phyloP scores from a whole-genome alignment of 2,888 invertebrate genomes.

The Cetonia aurata region DNA sequence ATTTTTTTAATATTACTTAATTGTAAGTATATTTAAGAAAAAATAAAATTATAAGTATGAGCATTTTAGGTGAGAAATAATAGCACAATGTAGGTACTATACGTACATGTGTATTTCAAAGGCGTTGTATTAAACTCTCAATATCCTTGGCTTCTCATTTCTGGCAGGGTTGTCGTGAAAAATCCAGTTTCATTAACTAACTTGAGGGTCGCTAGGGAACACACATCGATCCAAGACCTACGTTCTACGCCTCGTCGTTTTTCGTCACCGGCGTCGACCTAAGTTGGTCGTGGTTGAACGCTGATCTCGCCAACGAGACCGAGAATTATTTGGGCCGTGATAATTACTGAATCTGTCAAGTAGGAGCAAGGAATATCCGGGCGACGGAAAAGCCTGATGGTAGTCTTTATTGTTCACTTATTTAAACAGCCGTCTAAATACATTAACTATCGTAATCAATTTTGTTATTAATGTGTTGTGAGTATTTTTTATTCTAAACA shows the following conservation, averaged over 20 bases:
- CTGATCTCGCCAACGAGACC: slow-evolving; percentile 30
- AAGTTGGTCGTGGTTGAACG: slow-evolving; percentile 36
- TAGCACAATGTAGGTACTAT: too few relatives aligned
- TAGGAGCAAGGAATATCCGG: slow-evolving; percentile 27
- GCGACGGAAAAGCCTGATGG: background rate
- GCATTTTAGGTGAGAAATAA: too few relatives aligned
- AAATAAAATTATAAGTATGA: too few relatives aligned
- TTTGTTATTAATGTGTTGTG: too few relatives aligned
- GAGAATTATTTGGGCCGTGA: slow-evolving; percentile 46
- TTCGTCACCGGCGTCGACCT: slow-evolving; percentile 29
- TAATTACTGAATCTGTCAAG: slow-evolving; percentile 47
- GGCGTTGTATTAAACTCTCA: slow-evolving; percentile 59
- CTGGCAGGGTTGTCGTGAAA: slow-evolving; percentile 65
- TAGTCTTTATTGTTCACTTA: background rate
- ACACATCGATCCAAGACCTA: slow-evolving; percentile 51
- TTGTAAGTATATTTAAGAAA: too few relatives aligned
- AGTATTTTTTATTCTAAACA: too few relatives aligned
- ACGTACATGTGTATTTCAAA: slow-evolving; percentile 37
- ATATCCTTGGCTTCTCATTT: slow-evolving; percentile 61
- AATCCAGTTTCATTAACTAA: slow-evolving; percentile 68
- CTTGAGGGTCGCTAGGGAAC: slow-evolving; percentile 58
- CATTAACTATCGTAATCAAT: too few relatives aligned
- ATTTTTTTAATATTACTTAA: too few relatives aligned
- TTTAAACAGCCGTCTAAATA: slow-evolving; percentile 8
- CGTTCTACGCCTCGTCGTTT: slow-evolving; percentile 36